Evolutionary conservation across 2,888 invertebrate genomes (phyloP).

Genomic region (Ichneumoninae sp.): DNA sequence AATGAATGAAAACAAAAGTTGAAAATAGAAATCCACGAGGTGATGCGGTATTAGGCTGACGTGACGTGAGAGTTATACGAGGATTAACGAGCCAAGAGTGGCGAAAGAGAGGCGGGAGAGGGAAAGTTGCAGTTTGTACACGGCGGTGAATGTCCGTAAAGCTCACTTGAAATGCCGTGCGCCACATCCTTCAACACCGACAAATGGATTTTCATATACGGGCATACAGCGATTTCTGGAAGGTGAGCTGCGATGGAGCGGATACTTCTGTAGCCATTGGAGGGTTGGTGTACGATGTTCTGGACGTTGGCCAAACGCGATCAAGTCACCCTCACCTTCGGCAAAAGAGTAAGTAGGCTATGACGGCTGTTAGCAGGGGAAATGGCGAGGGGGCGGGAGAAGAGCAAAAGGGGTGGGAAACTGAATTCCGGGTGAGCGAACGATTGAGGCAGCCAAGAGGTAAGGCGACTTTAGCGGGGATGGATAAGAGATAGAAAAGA

Average conservation of each 20-base stretch:
- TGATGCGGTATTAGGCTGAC: slow-evolving; percentile 26
- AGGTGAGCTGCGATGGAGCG: slow-evolving; percentile 18
- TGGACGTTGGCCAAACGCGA: slow-evolving; percentile 82
- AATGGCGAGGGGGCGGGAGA: slow-evolving; percentile 1
- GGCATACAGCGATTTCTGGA: not conserved
- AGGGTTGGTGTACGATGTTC: slow-evolving; percentile 71
- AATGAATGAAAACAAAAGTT: not conserved
- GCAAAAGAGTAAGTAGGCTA: slow-evolving; percentile 68
- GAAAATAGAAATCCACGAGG: slow-evolving; percentile 23
- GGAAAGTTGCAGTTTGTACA: not conserved
- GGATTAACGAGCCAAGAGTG: slow-evolving; percentile 49
- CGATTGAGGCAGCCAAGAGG: slow-evolving; percentile 55
- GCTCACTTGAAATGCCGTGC: slow-evolving; percentile 18
- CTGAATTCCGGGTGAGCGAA: slow-evolving; percentile 28
- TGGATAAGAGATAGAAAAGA: slow-evolving; percentile 64
- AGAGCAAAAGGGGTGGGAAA: slow-evolving; percentile 30
- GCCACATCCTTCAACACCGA: slow-evolving; percentile 6
- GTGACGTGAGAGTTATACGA: slow-evolving; percentile 19
- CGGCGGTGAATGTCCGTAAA: not conserved
- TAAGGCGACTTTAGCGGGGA: slow-evolving; percentile 29
- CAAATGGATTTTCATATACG: slow-evolving; percentile 6
- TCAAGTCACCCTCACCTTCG: slow-evolving; percentile 76
- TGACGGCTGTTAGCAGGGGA: slow-evolving; percentile 31
- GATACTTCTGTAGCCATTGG: slow-evolving; percentile 31
- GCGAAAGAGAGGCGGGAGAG: slow-evolving; percentile 8